Base-by-base conservation (phyloP, 2,797 vertebrate species). In the Tokudaia tokunoshimensis region DNA sequence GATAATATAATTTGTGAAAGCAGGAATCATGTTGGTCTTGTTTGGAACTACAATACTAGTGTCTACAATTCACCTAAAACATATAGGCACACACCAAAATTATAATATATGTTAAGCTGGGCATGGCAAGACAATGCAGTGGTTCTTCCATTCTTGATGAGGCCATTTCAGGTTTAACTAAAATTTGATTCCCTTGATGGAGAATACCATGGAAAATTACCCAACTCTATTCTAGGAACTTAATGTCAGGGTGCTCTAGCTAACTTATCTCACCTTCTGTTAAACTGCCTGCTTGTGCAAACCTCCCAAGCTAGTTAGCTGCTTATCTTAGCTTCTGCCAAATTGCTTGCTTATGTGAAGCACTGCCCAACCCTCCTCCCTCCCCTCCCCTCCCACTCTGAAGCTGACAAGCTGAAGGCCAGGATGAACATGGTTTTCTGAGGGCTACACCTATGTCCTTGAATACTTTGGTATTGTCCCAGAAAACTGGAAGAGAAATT, bases 61-160 rank as follows among this genome's bases (percentile, higher is more conserved):
- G 4, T 92, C 31, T 91, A 95, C 11, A 96, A 70, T 47, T 20
- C 37, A 89, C 34, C 22, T 91, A 79, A 67, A 81, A 94, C 47
- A 94, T 37, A 89, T 11, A 93, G 29, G 26, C 37, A 95, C 5
- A 9, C 55, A 86, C 86, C 22, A 94, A 65, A 89, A 82, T 92
- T 70, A 88, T 67, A 50, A 88, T 67, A 50, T 34, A 52, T 86
- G 37, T 37, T 86, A 74, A 96, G 50, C 11, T 67, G 31, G 61
- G 34, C 61, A 67, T 44, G 19, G 10, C 11, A 85, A 85, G 29
- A 85, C 61, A 50, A 41, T 34, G 44, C 29, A 84, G 41, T 12
- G 59, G 10, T 84, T 47, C 82, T 17, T 84, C 41, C 61, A 50
- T 67, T 65, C 61, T 67, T 65, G 10, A 19, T 67, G 41, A 84